Base-by-base conservation (phyloP, 1,140 invertebrate genomes). In the Panagrolaimus sp. region DNA sequence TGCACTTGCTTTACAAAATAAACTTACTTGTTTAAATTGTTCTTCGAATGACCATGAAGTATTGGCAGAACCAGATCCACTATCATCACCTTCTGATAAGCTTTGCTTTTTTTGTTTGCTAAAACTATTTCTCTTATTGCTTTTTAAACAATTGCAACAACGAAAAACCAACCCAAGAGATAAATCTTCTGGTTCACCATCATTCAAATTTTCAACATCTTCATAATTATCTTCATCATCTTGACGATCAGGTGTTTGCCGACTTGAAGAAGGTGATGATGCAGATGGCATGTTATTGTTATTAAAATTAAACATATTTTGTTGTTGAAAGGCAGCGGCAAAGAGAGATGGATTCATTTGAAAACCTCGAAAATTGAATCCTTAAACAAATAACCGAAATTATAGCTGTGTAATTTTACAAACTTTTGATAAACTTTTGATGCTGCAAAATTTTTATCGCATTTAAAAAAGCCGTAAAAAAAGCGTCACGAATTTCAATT, bases 21-120 rank as follows among this genome's bases (percentile, higher is more conserved):
- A 51, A 57, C 51, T 57, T 25, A 57, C 51, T 27, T 57, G 51
- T 27, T 57, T 57, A 27, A 57, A 57, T 16, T 57, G 51, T 57
- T 57, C 51, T 27, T 57, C 51, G 8, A 57, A 57, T 25, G 51
- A 57, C 20, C 51, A 57, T 4, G 51, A 57, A 3, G 51, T 20
- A 27, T 20, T 16, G 3, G 20, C 51, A 4, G 20, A 25, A 27
- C 20, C n/a, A 57, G 51, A 57, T 2, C 51, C 51, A 23, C 20
- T 25, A 16, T 57, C 51, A 27, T 57, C 51, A 27, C 20, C 51
- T 57, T 57, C 51, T 20, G 51, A 27, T 20, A 27, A 16, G 11
- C 27, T 57, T 57, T 57, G 20, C 20, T 25, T 57, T 57, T 57
- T 57, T 11, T 27, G 2, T 38, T 38, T 38, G n/a, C 9, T 2